Conservation (phyloP, 1,140 invertebrate genomes). For the Drosophila sproati region DNA sequence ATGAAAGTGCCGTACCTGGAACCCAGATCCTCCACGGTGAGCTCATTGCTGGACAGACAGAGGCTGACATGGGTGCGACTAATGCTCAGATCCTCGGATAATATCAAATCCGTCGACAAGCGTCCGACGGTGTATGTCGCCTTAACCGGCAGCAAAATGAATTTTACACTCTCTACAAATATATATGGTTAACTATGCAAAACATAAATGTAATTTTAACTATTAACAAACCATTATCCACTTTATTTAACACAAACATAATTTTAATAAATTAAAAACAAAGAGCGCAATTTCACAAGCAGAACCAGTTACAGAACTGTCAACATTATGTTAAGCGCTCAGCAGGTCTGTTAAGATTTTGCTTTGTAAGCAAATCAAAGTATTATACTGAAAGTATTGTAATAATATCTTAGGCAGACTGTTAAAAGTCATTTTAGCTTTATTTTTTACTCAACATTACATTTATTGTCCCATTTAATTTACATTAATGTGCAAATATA, state of each 20-base stretch:
- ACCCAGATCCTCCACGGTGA: conserved; percentile 83
- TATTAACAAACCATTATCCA: conserved; percentile 35
- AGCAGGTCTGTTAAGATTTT: not conserved
- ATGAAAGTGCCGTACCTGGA: conserved; percentile 87
- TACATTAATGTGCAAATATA: no score
- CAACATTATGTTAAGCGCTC: conserved; percentile 2
- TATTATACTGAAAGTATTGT: no score
- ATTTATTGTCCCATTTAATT: no score
- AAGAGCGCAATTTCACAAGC: conserved; percentile 42
- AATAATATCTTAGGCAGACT: no score
- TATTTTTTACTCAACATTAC: no score
- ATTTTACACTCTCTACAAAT: conserved; percentile 54
- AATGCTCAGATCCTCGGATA: conserved; percentile 86
- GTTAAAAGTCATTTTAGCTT: no score
- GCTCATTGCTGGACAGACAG: conserved; percentile 68
- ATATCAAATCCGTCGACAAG: conserved; percentile 79
- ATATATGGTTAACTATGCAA: not conserved
- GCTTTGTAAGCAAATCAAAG: no score
- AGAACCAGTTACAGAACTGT: not conserved
- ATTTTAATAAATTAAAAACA: conserved; percentile 35
- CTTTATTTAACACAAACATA: conserved; percentile 66
- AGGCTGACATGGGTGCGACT: conserved; percentile 86
- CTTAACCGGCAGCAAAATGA: conserved; percentile 57
- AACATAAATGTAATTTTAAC: not conserved
- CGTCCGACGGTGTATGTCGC: conserved; percentile 67